Percentiles rank a stretch among this genome's conserved stretches.
These are phyloP conservation scores for Anisognathus igniventris DNA, from an alignment of 2,797 vertebrate genomes.

Conservation along the genomic window DNA sequence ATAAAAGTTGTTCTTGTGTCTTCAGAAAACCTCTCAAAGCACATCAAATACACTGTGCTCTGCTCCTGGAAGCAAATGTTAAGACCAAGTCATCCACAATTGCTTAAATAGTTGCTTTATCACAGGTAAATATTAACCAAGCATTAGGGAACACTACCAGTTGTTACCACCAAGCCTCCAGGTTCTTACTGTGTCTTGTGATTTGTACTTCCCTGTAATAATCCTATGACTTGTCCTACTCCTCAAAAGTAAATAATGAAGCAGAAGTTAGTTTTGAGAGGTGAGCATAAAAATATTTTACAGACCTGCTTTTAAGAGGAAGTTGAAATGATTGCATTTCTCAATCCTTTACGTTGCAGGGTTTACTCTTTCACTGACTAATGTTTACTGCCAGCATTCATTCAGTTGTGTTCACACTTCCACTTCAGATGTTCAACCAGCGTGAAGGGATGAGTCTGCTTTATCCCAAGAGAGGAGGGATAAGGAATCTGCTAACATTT, in stretches of 20 bases:
- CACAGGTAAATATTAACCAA: slow-evolving; percentile 73
- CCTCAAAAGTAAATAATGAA: slow-evolving; percentile 55
- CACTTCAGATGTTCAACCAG: fast-evolving
- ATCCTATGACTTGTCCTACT: neutral
- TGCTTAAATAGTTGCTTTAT: slow-evolving; percentile 15
- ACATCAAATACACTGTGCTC: neutral
- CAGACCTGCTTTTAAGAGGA: neutral
- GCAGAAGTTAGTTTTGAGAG: neutral
- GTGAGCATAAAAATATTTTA: neutral
- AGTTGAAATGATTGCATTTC: neutral
- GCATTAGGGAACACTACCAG: slow-evolving; percentile 21
- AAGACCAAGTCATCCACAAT: neutral
- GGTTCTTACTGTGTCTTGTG: neutral
- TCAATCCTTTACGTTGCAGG: neutral
- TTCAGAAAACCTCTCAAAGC: neutral
- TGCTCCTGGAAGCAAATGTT: slow-evolving; percentile 11
- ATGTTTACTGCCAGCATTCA: neutral
- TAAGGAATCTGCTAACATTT: neutral
- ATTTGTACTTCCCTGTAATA: neutral
- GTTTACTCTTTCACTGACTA: neutral
- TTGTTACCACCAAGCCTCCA: slow-evolving; percentile 32
- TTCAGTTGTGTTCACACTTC: neutral
- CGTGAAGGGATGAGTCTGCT: neutral
- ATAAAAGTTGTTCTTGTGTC: neutral
- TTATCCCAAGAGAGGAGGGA: neutral